A percentile compares a stretch with the other conserved stretches of the same genome.
phyloP scores from a whole-genome alignment of 2,113 vertebrate genomes.

The Tragelaphus buxtoni region DNA sequence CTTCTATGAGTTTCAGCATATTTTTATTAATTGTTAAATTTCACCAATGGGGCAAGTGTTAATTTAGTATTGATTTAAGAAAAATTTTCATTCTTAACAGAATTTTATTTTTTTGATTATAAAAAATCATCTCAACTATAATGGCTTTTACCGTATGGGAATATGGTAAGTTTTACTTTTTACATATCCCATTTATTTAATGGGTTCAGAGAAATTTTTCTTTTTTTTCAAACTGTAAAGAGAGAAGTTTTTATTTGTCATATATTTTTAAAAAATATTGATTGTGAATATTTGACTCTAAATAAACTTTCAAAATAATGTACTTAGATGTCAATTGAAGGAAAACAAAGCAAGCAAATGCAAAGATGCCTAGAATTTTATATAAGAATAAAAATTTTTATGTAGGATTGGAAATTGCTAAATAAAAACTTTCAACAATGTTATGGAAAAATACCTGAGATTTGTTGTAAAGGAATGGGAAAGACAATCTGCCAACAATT shows the following conservation, averaged over 20 bases:
- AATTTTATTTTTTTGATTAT: constrained; percentile 34
- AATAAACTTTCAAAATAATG: too few species aligned
- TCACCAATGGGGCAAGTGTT: not conserved
- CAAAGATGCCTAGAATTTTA: too few species aligned
- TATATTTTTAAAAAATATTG: not conserved
- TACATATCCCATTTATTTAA: constrained; percentile 12
- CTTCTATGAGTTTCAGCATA: not conserved
- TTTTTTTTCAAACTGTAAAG: not conserved
- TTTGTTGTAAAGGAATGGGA: not conserved
- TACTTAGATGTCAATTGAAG: too few species aligned
- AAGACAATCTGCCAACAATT: not conserved
- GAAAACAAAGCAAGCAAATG: too few species aligned
- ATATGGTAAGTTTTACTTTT: constrained; percentile 34
- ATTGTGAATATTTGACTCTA: too few species aligned
- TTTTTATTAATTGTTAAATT: constrained; percentile 40
- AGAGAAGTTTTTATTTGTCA: not conserved
- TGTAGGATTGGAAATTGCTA: not conserved
- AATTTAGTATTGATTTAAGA: constrained; percentile 37
- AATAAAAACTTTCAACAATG: not conserved
- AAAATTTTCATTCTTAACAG: constrained; percentile 27
- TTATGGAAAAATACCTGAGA: not conserved
- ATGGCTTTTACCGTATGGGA: not conserved
- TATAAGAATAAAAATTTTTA: too few species aligned
- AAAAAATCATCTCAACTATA: not conserved
- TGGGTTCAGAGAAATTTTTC: not conserved